Conservation (phyloP, 2,113 vertebrate species). For the Mola mola region DNA sequence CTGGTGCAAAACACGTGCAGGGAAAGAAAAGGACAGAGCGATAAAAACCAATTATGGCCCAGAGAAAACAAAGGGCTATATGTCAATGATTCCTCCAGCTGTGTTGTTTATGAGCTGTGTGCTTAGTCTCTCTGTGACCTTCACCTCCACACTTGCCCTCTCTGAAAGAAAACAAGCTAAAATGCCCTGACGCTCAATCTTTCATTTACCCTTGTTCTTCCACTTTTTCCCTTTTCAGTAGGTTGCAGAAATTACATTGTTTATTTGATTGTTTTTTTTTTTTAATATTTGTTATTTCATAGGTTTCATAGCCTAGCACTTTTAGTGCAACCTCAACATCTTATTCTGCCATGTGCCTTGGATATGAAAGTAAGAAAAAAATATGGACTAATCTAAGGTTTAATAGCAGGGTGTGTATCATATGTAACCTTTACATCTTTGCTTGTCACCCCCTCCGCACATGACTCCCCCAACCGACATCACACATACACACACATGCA, state of each 20-base stretch:
- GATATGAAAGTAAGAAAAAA: conserved; percentile 82
- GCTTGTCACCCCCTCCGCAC: conserved; percentile 81
- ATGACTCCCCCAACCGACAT: neutral
- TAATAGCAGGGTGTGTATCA: conserved; percentile 92
- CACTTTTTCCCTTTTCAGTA: conserved; percentile 25
- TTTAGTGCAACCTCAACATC: conserved; percentile 85
- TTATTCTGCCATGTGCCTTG: conserved; percentile 83
- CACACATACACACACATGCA: conserved; percentile 42
- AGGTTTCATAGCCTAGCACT: conserved; percentile 72
- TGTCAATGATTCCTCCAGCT: conserved; percentile 81
- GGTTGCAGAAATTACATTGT: conserved; percentile 47
- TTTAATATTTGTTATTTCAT: conserved; percentile 59
- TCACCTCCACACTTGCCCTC: conserved; percentile 80
- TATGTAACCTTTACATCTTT: conserved; percentile 97
- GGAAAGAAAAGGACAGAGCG: conserved; percentile 25
- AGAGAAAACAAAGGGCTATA: conserved; percentile 79
- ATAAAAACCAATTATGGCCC: conserved; percentile 72
- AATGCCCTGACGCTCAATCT: conserved; percentile 75
- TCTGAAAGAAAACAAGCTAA: conserved; percentile 78
- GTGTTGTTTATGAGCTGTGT: conserved; percentile 80
- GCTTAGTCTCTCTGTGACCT: conserved; percentile 79
- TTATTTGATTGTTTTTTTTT: conserved; percentile 60
- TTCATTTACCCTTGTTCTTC: conserved; percentile 71
- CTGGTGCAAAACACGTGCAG: conserved; percentile 71
- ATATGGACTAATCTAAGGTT: conserved; percentile 88